Base-by-base conservation (phyloP, 2,888 invertebrate species). In the Epinotia ramella region DNA sequence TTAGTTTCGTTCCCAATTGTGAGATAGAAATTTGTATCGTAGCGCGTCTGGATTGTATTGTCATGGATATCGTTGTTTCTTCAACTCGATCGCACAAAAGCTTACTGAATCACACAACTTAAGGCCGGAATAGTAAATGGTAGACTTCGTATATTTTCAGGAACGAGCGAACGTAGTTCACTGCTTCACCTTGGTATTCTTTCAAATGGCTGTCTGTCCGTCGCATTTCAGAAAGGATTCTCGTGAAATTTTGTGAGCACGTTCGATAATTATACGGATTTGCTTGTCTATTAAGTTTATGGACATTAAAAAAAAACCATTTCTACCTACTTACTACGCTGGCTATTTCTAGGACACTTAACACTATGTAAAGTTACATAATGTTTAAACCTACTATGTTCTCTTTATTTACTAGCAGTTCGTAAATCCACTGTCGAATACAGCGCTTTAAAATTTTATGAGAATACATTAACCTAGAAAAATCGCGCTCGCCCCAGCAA, bases 381-480 rank as follows among this genome's bases (percentile, higher is more conserved):
- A 49, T 53, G 16, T 6, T 53, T n/a, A 53, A 53, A 53, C n/a
- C 53, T 62, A 16, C 13, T 49, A 44, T 49, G 70, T 53, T 49
- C 11, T 11, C 18, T 33, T 28, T 40, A 49, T 65, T 60, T 56
- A 62, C 20, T 49, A 62, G 44, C 53, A 62, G 64, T 75, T 66
- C 59, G 59, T 60, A 56, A 72, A 60, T 53, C 20, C 60, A 28
- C 53, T n/a, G 49, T 13, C 11, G 28, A 71, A 20, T 64, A 44
- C 62, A 63, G 53, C 33, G 46, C 65, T 28, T 62, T 76, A 18
- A 67, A 66, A 67, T 76, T 75, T 60, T 60, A 72, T 57, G 66
- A 60, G 72, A 46, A 64, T 57, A 67, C 72, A 76, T 76, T 76
- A 71, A 76, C 71, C 71, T 72, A 76, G 71, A 76, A 76, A 72